These are phyloP conservation scores for Antidorcas marsupialis DNA, from an alignment of 2,113 vertebrate species.

Conservation along the genomic window DNA sequence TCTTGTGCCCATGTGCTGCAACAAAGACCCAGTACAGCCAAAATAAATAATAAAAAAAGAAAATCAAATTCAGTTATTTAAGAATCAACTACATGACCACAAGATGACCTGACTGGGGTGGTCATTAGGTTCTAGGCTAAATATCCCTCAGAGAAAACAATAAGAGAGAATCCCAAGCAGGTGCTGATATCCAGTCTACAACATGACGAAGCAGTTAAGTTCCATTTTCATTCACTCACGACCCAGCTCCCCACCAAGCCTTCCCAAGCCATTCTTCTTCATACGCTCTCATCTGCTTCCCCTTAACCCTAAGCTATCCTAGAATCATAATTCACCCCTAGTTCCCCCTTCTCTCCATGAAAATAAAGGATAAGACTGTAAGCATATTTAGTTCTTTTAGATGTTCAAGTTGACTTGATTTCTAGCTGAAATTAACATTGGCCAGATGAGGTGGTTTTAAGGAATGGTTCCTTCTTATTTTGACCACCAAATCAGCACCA, in stretches of 20 bases:
- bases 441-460: not conserved
- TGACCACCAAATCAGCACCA: not conserved
- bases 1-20: not conserved
- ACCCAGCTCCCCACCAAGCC: not conserved
- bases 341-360: not conserved
- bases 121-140: not conserved
- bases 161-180: too few relatives aligned
- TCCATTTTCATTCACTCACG: not conserved
- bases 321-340: not conserved
- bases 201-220: not conserved
- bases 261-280: not conserved
- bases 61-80: not conserved
- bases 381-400: not conserved
- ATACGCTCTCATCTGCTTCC: not conserved
- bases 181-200: not conserved
- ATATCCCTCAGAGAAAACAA: not conserved
- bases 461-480: not conserved
- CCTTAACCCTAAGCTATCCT: not conserved
- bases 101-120: not conserved
- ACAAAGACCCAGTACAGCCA: not conserved
- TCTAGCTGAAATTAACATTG: constrained; percentile 15
- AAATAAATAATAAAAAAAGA: not conserved
- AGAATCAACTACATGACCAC: not conserved
- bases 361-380: not conserved
- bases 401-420: not conserved